Evolutionary conservation across 2,888 invertebrate genomes (phyloP).

Genomic region (Sepioteuthis lessoniana): DNA sequence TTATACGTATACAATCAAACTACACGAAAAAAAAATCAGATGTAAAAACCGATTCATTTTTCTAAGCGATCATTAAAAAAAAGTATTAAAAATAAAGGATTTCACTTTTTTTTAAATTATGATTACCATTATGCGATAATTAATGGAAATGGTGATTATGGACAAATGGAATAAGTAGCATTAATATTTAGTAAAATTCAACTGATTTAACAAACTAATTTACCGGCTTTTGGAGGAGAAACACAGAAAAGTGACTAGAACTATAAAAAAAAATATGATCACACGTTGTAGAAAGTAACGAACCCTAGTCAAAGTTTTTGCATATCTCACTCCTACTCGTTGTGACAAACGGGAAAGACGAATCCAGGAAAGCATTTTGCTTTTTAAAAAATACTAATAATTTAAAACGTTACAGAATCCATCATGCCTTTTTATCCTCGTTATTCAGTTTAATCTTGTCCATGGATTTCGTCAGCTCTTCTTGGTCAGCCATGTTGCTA

Average conservation of each 20-base stretch:
- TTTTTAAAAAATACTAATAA: slow-evolving; percentile 51
- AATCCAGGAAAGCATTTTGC: slow-evolving; percentile 66
- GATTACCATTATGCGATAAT: too few species aligned
- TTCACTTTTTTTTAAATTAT: too few species aligned
- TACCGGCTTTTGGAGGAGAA: background rate
- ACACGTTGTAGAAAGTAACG: slow-evolving; percentile 44
- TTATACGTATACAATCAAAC: too few species aligned
- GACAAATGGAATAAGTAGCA: too few species aligned
- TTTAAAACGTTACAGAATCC: slow-evolving; percentile 57
- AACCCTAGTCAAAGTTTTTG: slow-evolving; percentile 60
- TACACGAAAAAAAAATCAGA: too few species aligned
- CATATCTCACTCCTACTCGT: slow-evolving; percentile 61
- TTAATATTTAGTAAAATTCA: too few species aligned
- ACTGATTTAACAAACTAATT: background rate
- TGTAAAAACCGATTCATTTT: too few species aligned
- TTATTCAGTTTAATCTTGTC: slow-evolving; percentile 66
- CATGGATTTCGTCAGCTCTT: slow-evolving; percentile 70
- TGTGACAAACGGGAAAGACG: slow-evolving; percentile 62
- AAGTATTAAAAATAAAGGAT: too few species aligned
- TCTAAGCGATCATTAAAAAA: too few species aligned
- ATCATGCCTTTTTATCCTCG: slow-evolving; percentile 72
- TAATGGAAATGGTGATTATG: too few species aligned
- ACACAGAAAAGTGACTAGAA: background rate
- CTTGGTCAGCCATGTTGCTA: slow-evolving; percentile 51
- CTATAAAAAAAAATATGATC: background rate